phyloP scores from a whole-genome alignment of 37 sponge, comb jelly and placozoan genomes.

The Crambe crambe region DNA sequence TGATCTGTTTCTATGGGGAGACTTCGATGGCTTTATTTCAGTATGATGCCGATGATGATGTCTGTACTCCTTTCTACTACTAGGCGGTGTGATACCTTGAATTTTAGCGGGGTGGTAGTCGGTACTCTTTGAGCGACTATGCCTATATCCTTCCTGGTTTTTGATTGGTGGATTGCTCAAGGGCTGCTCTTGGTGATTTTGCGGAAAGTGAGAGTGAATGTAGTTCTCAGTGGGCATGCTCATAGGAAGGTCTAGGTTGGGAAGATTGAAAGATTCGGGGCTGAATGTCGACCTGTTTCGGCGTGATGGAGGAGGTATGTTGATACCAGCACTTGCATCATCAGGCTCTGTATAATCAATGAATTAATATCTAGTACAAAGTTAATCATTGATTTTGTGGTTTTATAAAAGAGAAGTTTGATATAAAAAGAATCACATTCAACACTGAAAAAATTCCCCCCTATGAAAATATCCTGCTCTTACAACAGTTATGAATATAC shows the following conservation, averaged over 20 bases:
- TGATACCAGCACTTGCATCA: background rate
- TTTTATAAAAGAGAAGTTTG: no score
- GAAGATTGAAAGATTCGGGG: background rate
- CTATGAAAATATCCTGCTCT: background rate
- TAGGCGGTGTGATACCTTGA: background rate
- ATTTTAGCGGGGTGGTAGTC: constrained; percentile 9
- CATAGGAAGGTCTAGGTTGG: background rate
- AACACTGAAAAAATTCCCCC: background rate
- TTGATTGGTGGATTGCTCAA: background rate
- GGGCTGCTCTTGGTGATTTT: no score
- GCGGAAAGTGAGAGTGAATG: background rate
- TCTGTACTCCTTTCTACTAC: background rate
- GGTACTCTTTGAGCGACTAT: constrained; percentile 19
- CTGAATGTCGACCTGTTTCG: background rate
- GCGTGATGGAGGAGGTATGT: background rate
- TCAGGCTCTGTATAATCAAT: background rate
- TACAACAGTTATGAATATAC: no score
- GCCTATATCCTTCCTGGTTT: background rate
- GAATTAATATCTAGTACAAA: no score
- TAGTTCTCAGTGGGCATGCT: background rate
- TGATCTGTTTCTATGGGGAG: background rate
- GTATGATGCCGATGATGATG: background rate
- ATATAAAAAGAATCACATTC: no score
- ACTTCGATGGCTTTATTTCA: background rate
- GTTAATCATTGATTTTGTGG: no score